phyloP scores from a whole-genome alignment of 2,113 vertebrate genomes.

The Tachuris rubrigastra region DNA sequence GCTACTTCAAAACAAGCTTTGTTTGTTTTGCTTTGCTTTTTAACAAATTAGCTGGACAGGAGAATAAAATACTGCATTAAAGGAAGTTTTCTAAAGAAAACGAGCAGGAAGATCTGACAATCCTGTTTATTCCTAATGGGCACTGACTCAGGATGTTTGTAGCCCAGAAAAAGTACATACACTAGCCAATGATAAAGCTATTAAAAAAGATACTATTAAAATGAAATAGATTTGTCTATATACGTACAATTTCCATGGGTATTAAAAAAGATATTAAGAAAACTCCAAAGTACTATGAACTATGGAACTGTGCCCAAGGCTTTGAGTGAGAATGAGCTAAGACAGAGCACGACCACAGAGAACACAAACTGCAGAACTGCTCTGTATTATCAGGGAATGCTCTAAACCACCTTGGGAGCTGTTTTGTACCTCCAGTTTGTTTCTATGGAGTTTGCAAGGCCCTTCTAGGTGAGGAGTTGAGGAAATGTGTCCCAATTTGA shows the following conservation, averaged over 20 bases:
- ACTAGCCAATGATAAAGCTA: not conserved
- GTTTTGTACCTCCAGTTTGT: not conserved
- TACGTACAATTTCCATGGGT: not conserved
- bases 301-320: not conserved
- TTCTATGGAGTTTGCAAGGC: not conserved
- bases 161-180: not conserved
- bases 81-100: not conserved
- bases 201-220: not conserved
- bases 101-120: not conserved
- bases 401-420: not conserved
- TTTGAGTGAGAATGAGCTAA: not conserved
- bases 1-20: not conserved
- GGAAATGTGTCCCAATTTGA: not conserved
- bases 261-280: not conserved
- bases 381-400: not conserved
- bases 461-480: not conserved
- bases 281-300: not conserved
- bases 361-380: not conserved
- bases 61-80: not conserved
- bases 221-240: not conserved
- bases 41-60: not conserved
- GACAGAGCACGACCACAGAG: not conserved
- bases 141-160: not conserved
- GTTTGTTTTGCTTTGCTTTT: not conserved
- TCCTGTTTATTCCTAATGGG: not conserved